Base-by-base conservation (phyloP, 1,140 invertebrate species). In the Zaprionus kolodkinae region DNA sequence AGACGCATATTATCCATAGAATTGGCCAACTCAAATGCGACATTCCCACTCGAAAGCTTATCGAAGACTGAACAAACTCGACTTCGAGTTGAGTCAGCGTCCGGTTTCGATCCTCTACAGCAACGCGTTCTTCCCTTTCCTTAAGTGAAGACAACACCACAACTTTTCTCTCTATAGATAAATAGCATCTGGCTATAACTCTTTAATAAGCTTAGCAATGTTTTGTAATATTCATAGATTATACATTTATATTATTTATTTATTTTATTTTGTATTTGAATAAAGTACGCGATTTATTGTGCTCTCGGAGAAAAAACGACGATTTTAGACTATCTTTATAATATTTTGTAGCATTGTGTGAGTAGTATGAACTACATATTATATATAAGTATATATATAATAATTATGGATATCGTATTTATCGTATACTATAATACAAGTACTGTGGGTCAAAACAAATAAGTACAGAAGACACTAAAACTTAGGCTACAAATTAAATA, bases 121-220 rank as follows among this genome's bases (percentile, higher is more conserved):
- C 6, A 55, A 33, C 13, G 5, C 25, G 17, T n/a, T 54, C 5
- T 54, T 54, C 13, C 45, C 45, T 17, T 43, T 43, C 21, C 5
- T 5, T 6, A 48, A 56, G 12, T n/a, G 40, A 62, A 69, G 57
- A 40, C 64, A 38, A 40, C 64, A 38, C 25, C 11, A 15, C 17
- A 21, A 6, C 12, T 52, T 75, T 13, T 71, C 11, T 66, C 17
- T 56, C 45, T 66, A 59, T 75, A 71, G 72, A 59, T 75, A 71
- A 71, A 75, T 70, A 75, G 67, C 72, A 57, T 74, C 67, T 76
- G 55, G 86, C 79, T 86, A 83, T 78, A 87, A 82, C 76, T 78
- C 68, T 88, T 87, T 84, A 87, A 80, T 87, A 79, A 78, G 78
- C 75, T 70, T 78, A 74, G 61, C 71, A 66, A 67, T 80, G 76